These are phyloP conservation scores for Crossocerus cetratus DNA, from an alignment of 2,888 invertebrate genomes.

Conservation along the genomic window DNA sequence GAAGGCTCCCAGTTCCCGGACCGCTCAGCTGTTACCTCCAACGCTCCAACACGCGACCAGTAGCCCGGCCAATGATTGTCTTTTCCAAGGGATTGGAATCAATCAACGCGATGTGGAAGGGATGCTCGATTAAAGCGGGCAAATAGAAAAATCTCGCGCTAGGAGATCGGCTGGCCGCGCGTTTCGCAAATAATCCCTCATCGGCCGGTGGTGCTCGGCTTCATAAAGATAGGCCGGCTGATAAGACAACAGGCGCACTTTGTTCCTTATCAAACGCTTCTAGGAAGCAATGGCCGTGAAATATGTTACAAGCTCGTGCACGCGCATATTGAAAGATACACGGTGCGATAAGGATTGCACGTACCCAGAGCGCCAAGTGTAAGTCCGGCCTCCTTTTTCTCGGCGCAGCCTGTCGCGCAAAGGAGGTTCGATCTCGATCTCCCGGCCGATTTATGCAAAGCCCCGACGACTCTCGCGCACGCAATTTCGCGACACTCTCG, in stretches of 20 bases:
- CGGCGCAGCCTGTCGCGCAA: background rate
- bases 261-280: slow-evolving; percentile 43
- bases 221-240: slow-evolving; percentile 46
- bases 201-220: slow-evolving; percentile 27
- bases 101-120: slow-evolving; percentile 34
- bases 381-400: slow-evolving; percentile 8
- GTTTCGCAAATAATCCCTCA: slow-evolving; percentile 50
- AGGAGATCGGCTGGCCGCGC: background rate
- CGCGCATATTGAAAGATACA: slow-evolving; percentile 49
- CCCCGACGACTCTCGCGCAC: background rate
- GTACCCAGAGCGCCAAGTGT: background rate
- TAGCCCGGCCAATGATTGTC: slow-evolving; percentile 15
- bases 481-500: slow-evolving; percentile 12
- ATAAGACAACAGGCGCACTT: slow-evolving; percentile 36
- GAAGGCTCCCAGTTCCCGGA: slow-evolving; percentile 50
- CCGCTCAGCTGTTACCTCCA: background rate
- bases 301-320: slow-evolving; percentile 34
- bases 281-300: slow-evolving; percentile 57
- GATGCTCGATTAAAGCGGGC: background rate
- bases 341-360: slow-evolving; percentile 31
- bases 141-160: background rate
- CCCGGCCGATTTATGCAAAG: slow-evolving; percentile 1
- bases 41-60: slow-evolving; percentile 4
- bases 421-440: slow-evolving; percentile 7
- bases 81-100: slow-evolving; percentile 23